Evolutionary conservation across 2,888 invertebrate genomes (phyloP), one percentile per base, ranked within the genome.

Genomic region (Nysson spinosus): DNA sequence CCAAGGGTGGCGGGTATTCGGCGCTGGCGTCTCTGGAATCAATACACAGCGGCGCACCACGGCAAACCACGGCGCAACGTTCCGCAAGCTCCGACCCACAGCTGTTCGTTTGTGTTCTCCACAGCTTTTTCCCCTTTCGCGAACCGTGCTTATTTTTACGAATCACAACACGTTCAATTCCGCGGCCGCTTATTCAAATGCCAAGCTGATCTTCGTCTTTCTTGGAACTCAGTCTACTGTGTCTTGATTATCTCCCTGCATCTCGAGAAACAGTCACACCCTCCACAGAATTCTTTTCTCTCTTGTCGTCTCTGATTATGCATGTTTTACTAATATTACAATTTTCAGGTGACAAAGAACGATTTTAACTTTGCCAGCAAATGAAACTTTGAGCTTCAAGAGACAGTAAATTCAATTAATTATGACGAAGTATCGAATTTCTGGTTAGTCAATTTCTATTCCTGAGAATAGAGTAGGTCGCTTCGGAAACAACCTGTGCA

Each of bases 11-110:
- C 60, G 63, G 67, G 69, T 77, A 79, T 71, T 71, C 77, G 82
- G 79, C 84, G 82, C 81, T 81, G 79, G 82, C 82, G 80, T 81
- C 83, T 83, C 81, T 68, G 79, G 78, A 85, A 85, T 85, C 84
- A 84, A 85, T 85, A 85, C 82, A 70, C 55, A 49, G 66, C 52
- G 66, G 70, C 72, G 71, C 71, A 70, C 72, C 69, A n/a, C n/a
- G n/a, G n/a, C n/a, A n/a, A n/a, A n/a, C 55, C 52, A 58, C 52
- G 66, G 70, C 72, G 71, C 71, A 70, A 73, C 69, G 70, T 74
- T 52, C 73, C 76, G 78, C 72, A 78, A 80, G 77, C 74, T 72
- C 78, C 61, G 56, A 58, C 63, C 74, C n/a, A 78, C 80, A 80
- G 82, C 81, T 82, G 79, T 79, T 82, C 67, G 28, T 19, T 44